These are phyloP conservation scores for Pogonophryne albipinna DNA, from an alignment of 2,797 vertebrate species.

Conservation along the genomic window DNA sequence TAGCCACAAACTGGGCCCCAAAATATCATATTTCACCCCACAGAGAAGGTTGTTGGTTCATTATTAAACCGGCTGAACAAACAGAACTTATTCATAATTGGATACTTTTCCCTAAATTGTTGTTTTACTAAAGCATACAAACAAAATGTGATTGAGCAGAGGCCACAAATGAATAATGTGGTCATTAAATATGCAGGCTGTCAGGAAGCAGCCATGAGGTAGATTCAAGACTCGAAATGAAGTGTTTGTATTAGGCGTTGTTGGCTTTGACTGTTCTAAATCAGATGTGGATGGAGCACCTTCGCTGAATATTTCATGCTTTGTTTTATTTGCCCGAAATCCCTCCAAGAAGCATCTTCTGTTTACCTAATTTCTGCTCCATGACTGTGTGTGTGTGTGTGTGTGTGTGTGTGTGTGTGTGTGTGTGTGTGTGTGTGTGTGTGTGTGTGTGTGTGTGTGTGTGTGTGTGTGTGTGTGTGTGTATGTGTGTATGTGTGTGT, in stretches of 20 bases:
- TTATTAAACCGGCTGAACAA: not conserved
- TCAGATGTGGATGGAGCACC: slow-evolving; percentile 56
- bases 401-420: slow-evolving; percentile 5
- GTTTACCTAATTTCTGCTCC: slow-evolving; percentile 10
- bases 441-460: slow-evolving; percentile 26
- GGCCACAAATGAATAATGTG: slow-evolving; percentile 1
- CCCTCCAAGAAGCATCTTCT: slow-evolving; percentile 44
- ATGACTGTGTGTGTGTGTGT: slow-evolving; percentile 20
- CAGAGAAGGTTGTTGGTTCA: slow-evolving; percentile 1
- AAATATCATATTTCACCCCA: not conserved
- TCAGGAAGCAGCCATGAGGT: not conserved
- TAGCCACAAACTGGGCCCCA: not conserved
- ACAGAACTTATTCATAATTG: not conserved
- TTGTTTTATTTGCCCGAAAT: slow-evolving; percentile 58
- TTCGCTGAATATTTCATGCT: slow-evolving; percentile 72
- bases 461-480: not conserved
- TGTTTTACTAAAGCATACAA: slow-evolving; percentile 1
- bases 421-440: slow-evolving; percentile 11
- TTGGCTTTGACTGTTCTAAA: slow-evolving; percentile 46
- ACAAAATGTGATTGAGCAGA: not conserved
- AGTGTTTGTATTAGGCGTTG: slow-evolving; percentile 21
- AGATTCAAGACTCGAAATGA: not conserved
- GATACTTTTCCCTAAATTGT: not conserved
- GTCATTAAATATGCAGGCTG: slow-evolving; percentile 1
- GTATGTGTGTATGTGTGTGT: slow-evolving; percentile 30